Evolutionary conservation across 2,888 invertebrate species (phyloP), one percentile per base, ranked within the genome.

Genomic region (Ariolimax columbianus): DNA sequence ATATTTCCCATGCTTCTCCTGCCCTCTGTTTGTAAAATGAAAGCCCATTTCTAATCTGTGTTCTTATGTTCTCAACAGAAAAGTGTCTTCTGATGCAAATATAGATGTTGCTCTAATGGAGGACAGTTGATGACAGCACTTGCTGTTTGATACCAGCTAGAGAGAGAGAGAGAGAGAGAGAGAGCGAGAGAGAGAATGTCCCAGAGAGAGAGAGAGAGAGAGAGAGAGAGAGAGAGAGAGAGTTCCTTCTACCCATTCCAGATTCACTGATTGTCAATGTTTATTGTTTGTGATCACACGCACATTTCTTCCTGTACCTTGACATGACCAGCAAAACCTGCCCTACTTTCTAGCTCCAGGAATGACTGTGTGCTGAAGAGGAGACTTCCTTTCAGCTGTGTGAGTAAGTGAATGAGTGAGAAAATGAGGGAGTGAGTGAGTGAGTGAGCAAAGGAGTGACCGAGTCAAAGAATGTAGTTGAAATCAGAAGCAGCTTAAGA

Each of bases 71-170:
- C 33, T 47, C 17, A 11, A 47, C 87, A 89, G 89, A 79, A 87
- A 88, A 88, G 87, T 89, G 59, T 89, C 89, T 23, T 86, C 88
- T 26, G 88, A 86, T 68, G 89, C 88, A 47, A 83, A 88, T 63
- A 87, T 89, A 33, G 89, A 89, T 55, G 88, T 87, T 59, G 86
- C 88, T 1, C 72, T 88, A 40, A 72, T 87, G 36, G 88, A 88
- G 59, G 88, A 88, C 83, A 84, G 84, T 33, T 88, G 86, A 88
- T 78, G 77, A 43, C 11, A n/a, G 72, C 36, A 55, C 66, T 43
- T 43, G 33, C 66, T 43, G 66, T n/a, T 2, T 66, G 36, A 6
- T 66, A n/a, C 51, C 40, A 30, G 51, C 75, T 33, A 51, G 51
- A n/a, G 0, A 33, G 75, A 75, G 19, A 33, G 30, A 14, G 26